phyloP scores from a whole-genome alignment of 1,140 invertebrate species.

The Globodera ellingtonae region DNA sequence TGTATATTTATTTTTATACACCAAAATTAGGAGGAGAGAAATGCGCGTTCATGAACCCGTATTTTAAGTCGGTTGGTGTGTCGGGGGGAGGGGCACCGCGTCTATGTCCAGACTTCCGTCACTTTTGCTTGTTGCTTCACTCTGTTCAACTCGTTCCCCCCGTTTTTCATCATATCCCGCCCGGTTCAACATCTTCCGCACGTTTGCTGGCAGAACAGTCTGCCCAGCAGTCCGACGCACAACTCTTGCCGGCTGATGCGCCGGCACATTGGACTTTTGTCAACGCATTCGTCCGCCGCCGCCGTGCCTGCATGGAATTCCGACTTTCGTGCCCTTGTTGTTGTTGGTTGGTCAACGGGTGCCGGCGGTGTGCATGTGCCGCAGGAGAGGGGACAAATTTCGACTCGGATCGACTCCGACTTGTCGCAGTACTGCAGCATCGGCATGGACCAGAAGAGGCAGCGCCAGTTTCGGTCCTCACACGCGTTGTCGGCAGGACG shows the following conservation, averaged over 20 bases:
- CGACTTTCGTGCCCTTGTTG: not conserved
- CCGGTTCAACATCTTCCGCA: not conserved
- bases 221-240: slow-evolving; percentile 7
- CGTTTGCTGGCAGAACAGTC: slow-evolving; percentile 7
- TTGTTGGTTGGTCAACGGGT: not conserved
- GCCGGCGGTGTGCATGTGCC: slow-evolving; percentile 34
- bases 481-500: slow-evolving; percentile 2
- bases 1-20: too few relatives aligned
- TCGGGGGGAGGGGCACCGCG: too few relatives aligned
- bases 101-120: too few relatives aligned
- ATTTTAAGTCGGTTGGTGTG: too few relatives aligned
- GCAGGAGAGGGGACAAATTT: slow-evolving; percentile 68
- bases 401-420: slow-evolving; percentile 47
- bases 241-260: not conserved
- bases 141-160: too few relatives aligned
- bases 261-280: slow-evolving; percentile 20
- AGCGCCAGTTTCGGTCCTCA: slow-evolving; percentile 57
- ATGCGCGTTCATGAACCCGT: too few relatives aligned
- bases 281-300: slow-evolving; percentile 15
- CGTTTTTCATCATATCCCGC: not conserved
- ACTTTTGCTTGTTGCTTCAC: too few relatives aligned
- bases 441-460: slow-evolving; percentile 55
- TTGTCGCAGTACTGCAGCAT: slow-evolving; percentile 54
- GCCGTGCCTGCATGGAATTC: not conserved
- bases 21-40: too few relatives aligned